Conservation (phyloP, 2,797 vertebrate genomes). For the Lepidocolaptes lacrymiger region DNA sequence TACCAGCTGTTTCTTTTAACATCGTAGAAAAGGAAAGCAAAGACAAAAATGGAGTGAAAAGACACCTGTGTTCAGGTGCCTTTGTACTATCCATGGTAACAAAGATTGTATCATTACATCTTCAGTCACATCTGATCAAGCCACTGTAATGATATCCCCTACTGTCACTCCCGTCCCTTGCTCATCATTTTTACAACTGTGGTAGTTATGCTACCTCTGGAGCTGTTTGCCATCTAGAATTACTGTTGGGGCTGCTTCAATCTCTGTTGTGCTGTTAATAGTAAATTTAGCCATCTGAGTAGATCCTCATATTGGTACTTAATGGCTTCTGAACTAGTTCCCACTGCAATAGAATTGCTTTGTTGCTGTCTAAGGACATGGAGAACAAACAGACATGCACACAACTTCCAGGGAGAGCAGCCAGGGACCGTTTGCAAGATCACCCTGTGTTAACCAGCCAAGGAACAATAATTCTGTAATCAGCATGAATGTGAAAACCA, state of each 20-base stretch:
- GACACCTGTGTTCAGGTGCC: not conserved
- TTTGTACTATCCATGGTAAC: not conserved
- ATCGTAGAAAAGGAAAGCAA: not conserved
- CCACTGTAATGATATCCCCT: not conserved
- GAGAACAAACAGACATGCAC: not conserved
- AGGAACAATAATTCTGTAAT: not conserved
- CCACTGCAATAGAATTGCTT: not conserved
- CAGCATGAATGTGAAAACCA: not conserved
- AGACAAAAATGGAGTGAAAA: not conserved
- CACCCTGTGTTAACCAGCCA: not conserved
- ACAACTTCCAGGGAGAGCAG: not conserved
- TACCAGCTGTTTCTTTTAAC: not conserved
- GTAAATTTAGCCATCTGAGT: slow-evolving; percentile 24
- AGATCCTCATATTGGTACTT: slow-evolving; percentile 6
- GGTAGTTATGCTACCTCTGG: not conserved
- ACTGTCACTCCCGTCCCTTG: not conserved
- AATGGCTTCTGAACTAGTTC: slow-evolving; percentile 36
- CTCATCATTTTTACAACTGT: not conserved
- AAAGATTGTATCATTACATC: not conserved
- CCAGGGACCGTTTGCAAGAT: not conserved
- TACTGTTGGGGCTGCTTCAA: slow-evolving; percentile 1
- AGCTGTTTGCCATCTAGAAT: slow-evolving; percentile 16
- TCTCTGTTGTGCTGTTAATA: slow-evolving; percentile 43
- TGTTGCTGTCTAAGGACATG: slow-evolving; percentile 24
- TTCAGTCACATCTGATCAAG: slow-evolving; percentile 7